Base-by-base conservation (phyloP, 1,140 invertebrate species). In the Brachionus paranguensis region DNA sequence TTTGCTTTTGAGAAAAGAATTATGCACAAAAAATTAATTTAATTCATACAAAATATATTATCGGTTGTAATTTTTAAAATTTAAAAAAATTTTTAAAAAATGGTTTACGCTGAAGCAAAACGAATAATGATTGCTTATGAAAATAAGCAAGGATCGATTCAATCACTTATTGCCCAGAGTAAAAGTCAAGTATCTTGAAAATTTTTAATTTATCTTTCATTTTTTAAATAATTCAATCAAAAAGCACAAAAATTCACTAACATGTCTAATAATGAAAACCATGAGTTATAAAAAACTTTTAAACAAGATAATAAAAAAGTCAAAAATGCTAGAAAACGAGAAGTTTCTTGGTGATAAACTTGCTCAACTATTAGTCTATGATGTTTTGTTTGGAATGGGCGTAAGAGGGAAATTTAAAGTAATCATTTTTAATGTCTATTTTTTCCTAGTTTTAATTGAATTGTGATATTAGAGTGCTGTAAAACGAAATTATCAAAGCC, bases 341-440 rank as follows among this genome's bases (percentile, higher is more conserved):
- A 81, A 81, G 20, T 81, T 81, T 47, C 10, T 81, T 7, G 78
- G 78, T 12, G 78, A 81, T 12, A 64, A 68, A 43, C 33, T 81
- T 12, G 78, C 78, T 10, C 53, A 81, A n/a, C 41, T 81, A n/a
- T 68, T 81, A 14, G 78, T 81, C n/a, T 81, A 81, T 68, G 78
- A 81, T 29, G 78, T 81, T 12, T 81, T 81, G 43, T 81, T 81
- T 27, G 78, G 78, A 29, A 81, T 81, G 78, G 78, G 78, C 20
- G 78, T 81, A 20, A 43, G 78, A 60, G 78, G 78, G 20, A 81
- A 81, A 29, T 81, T 81, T 20, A 81, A 81, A 68, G 68, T 72
- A 72, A 6, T 37, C 0, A 37, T 37, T 43, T 37, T 37, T 12
- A n/a, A 17, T n/a, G 7, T 41, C 10, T 17, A 72, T 37, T 72